Conservation (phyloP, 2,797 vertebrate species). For the Hipposideros larvatus region DNA sequence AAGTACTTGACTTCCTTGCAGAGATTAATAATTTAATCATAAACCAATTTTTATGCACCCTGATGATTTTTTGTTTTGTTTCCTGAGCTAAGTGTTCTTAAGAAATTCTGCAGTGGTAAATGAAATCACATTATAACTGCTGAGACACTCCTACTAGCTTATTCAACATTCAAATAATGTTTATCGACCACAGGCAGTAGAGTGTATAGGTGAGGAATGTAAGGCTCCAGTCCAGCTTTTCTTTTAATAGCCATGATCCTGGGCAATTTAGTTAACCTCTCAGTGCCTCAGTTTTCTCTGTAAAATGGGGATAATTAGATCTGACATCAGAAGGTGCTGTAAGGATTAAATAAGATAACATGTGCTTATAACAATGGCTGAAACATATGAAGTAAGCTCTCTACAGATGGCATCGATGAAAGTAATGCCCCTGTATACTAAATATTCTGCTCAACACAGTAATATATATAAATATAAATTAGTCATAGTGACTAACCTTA, state of each 20-base stretch:
- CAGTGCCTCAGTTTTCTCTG: constrained; percentile 26
- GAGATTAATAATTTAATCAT: constrained; percentile 66
- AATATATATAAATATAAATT: background rate
- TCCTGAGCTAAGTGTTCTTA: constrained; percentile 58
- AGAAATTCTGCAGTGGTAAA: constrained; percentile 61
- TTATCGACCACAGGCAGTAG: constrained; percentile 35
- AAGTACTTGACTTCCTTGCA: constrained; percentile 29
- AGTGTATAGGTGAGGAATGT: background rate
- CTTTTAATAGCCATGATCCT: background rate
- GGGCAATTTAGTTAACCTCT: background rate
- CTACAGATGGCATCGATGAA: background rate
- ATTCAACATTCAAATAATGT: constrained; percentile 45
- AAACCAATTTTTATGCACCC: constrained; percentile 32
- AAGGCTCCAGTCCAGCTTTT: background rate
- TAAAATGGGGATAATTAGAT: background rate
- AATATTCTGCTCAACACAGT: background rate
- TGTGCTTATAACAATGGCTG: background rate
- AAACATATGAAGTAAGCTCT: background rate
- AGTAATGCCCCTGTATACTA: background rate
- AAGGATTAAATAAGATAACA: background rate
- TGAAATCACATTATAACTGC: constrained; percentile 59
- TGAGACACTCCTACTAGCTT: constrained; percentile 47
- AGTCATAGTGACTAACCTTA: constrained; percentile 18
- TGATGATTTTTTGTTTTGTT: constrained; percentile 56
- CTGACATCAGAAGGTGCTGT: background rate